A percentile compares a stretch with the other conserved stretches of the same genome.
Evolutionary conservation across 1,140 invertebrate species (phyloP).

Genomic region (Scaptodrosophila lebanonensis): DNA sequence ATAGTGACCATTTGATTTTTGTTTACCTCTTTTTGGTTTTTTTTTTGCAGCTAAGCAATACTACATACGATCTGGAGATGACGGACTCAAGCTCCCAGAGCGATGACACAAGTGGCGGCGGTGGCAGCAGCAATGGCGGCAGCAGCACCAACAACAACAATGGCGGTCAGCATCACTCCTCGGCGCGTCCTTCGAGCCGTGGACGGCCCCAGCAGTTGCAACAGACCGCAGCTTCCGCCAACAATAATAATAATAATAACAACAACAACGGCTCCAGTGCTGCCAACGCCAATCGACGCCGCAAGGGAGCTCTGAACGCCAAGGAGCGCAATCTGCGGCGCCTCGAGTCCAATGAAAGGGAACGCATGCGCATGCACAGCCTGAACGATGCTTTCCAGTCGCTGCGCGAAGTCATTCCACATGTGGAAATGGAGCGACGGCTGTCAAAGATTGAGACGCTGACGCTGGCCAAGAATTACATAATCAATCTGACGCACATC

Average conservation of each 20-base stretch:
- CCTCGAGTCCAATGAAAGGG: slow-evolving; percentile 91
- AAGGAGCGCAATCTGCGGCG: slow-evolving; percentile 88
- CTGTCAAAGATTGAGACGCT: slow-evolving; percentile 92
- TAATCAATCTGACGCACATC: slow-evolving; percentile 92
- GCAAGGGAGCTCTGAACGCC: slow-evolving; percentile 85
- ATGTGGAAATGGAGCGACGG: slow-evolving; percentile 90
- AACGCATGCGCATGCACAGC: slow-evolving; percentile 92
- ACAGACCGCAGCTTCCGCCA: too few species aligned
- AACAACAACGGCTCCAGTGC: slow-evolving; percentile 29
- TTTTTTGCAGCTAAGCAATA: slow-evolving; percentile 67
- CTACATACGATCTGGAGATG: slow-evolving; percentile 76
- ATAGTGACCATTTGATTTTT: slow-evolving; percentile 1
- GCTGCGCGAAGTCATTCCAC: slow-evolving; percentile 90
- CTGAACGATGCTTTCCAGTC: slow-evolving; percentile 92
- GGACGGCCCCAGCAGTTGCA: slow-evolving; percentile 36
- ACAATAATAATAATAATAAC: slow-evolving; percentile 9
- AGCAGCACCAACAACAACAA: slow-evolving; percentile 59
- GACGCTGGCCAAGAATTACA: slow-evolving; percentile 92
- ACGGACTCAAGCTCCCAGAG: slow-evolving; percentile 77
- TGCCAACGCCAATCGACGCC: slow-evolving; percentile 77
- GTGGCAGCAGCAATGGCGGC: slow-evolving; percentile 73
- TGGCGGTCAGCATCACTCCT: slow-evolving; percentile 22
- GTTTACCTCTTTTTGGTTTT: not conserved
- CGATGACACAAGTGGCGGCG: slow-evolving; percentile 75
- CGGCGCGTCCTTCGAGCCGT: slow-evolving; percentile 47